A percentile compares a stretch with the other conserved stretches of the same genome.
Evolutionary conservation across 2,888 invertebrate species (phyloP).

Genomic region (Calliphora vomitoria): DNA sequence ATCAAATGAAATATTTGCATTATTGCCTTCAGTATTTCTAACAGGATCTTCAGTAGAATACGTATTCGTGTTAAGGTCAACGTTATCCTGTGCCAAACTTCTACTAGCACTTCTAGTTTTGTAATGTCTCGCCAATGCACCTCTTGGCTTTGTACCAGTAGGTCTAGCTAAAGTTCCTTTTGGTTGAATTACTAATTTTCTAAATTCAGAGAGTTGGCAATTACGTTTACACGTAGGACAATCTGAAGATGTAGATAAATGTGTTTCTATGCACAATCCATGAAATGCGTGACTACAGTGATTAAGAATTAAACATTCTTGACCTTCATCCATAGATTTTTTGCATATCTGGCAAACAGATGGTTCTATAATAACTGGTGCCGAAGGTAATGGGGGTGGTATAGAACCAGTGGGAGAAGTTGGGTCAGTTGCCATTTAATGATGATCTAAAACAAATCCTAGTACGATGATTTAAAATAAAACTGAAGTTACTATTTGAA

Average conservation of each 20-base stretch:
- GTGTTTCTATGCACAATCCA: neutral
- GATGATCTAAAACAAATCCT: too few relatives aligned
- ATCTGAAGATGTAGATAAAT: neutral
- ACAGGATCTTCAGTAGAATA: neutral
- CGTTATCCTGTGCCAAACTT: neutral
- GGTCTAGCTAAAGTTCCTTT: neutral
- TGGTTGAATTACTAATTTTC: conserved; percentile 2
- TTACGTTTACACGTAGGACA: neutral
- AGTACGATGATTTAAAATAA: too few relatives aligned
- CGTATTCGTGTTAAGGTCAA: neutral
- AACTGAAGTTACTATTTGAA: too few relatives aligned
- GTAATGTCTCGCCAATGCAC: neutral
- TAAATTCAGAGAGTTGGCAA: neutral
- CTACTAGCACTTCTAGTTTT: neutral
- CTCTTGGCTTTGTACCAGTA: neutral
- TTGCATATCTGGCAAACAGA: neutral
- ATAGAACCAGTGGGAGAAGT: neutral
- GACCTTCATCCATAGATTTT: neutral
- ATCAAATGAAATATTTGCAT: neutral
- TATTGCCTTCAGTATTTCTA: neutral
- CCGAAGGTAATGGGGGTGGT: neutral
- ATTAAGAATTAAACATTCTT: neutral
- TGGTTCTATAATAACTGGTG: neutral
- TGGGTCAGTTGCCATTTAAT: neutral
- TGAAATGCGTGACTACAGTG: conserved; percentile 6